These are phyloP conservation scores for Diplogasteroides magnus DNA, from an alignment of 1,140 invertebrate species.

Conservation along the genomic window DNA sequence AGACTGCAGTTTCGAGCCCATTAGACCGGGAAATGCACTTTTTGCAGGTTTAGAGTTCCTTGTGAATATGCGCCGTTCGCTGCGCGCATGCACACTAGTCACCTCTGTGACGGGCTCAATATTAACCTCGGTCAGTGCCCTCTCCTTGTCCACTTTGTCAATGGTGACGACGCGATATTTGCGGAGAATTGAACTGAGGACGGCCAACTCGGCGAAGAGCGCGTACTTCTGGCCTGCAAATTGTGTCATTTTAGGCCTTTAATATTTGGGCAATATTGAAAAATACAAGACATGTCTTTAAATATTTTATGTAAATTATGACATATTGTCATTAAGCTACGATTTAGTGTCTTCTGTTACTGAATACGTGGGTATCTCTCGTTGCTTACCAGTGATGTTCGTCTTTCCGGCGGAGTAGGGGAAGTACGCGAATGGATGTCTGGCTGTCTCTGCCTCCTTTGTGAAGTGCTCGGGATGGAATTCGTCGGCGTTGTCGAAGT, in stretches of 20 bases:
- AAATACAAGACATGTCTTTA: conserved; percentile 17
- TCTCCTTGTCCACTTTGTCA: conserved; percentile 30
- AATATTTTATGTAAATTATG: too few relatives aligned
- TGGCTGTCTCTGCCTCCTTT: conserved; percentile 65
- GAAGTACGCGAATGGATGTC: conserved; percentile 53
- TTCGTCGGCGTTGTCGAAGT: conserved; percentile 73
- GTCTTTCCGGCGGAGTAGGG: conserved; percentile 51
- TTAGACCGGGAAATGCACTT: too few relatives aligned
- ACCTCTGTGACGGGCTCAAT: conserved; percentile 28
- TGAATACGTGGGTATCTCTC: too few relatives aligned
- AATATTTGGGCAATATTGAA: too few relatives aligned
- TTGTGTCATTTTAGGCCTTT: conserved; percentile 2
- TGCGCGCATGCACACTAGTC: too few relatives aligned
- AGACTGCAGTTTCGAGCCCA: too few relatives aligned
- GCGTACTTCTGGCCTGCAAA: conserved; percentile 56
- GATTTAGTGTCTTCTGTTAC: too few relatives aligned
- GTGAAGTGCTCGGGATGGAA: conserved; percentile 86
- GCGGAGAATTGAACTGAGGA: conserved; percentile 50
- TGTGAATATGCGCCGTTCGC: too few relatives aligned
- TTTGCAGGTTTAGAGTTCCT: too few relatives aligned
- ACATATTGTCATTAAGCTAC: too few relatives aligned
- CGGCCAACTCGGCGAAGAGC: conserved; percentile 51
- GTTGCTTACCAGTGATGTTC: too few relatives aligned
- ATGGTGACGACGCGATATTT: conserved; percentile 42
- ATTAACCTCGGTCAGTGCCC: conserved; percentile 5